phyloP scores from a whole-genome alignment of 2,888 invertebrate species.

The Chalcis sispes region DNA sequence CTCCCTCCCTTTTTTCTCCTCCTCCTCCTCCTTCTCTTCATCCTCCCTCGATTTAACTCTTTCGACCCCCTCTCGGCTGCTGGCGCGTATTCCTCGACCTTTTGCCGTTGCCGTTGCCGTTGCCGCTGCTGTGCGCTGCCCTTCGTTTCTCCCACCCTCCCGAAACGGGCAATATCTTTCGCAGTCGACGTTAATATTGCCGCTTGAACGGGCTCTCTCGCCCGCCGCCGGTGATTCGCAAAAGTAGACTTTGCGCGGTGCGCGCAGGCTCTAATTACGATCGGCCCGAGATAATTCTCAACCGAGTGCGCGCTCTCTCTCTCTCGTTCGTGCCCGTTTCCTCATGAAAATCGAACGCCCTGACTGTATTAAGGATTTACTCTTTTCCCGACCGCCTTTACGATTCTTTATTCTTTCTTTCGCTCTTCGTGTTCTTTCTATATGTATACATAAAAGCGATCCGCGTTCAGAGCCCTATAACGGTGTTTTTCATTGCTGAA shows the following conservation, averaged over 20 bases:
- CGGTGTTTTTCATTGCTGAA: conserved; percentile 36
- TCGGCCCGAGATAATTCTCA: conserved; percentile 60
- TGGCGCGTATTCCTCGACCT: conserved; percentile 55
- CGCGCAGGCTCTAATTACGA: conserved; percentile 65
- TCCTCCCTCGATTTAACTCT: conserved; percentile 72
- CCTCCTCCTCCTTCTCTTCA: conserved; percentile 59
- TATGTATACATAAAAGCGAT: neutral
- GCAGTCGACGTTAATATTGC: conserved; percentile 67
- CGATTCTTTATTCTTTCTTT: neutral
- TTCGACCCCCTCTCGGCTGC: conserved; percentile 62
- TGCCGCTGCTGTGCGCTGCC: no score
- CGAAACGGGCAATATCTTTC: conserved; percentile 64
- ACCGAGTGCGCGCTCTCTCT: conserved; percentile 15
- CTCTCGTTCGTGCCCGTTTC: no score
- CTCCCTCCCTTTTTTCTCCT: conserved; percentile 73
- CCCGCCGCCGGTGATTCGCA: conserved; percentile 61
- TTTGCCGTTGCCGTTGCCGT: conserved; percentile 55
- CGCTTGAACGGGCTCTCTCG: conserved; percentile 61
- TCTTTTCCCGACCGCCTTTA: conserved; percentile 10
- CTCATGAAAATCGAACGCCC: conserved; percentile 50
- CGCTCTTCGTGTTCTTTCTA: neutral
- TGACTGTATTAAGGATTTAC: conserved; percentile 37
- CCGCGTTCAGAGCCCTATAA: conserved; percentile 22
- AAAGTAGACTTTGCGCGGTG: conserved; percentile 64
- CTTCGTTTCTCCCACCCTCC: conserved; percentile 49